phyloP scores from a whole-genome alignment of 2,797 vertebrate genomes.

The Phrynocephalus forsythii region DNA sequence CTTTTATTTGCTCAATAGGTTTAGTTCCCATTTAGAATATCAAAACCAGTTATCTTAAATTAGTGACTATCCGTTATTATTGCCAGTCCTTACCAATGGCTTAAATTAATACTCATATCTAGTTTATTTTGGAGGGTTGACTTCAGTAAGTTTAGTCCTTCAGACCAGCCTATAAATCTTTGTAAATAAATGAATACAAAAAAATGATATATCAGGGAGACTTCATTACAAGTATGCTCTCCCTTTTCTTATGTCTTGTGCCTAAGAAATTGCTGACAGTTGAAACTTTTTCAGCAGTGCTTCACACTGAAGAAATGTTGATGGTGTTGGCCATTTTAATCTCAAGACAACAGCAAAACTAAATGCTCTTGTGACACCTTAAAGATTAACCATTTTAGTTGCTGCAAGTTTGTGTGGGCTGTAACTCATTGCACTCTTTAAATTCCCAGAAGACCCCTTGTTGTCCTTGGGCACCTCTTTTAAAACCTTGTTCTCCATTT shows the following conservation, averaged over 20 bases:
- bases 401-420: neutral
- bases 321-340: too few species aligned
- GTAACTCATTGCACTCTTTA: neutral
- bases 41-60: too few species aligned
- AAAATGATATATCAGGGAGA: neutral
- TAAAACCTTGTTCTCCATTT: neutral
- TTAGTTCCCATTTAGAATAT: too few species aligned
- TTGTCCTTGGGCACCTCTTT: neutral
- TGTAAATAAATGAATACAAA: neutral
- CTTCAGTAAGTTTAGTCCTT: neutral
- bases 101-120: neutral
- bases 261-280: neutral
- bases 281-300: neutral
- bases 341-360: neutral
- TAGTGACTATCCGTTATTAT: too few species aligned
- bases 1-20: too few species aligned
- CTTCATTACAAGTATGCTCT: neutral
- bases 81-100: too few species aligned
- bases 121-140: neutral
- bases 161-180: neutral
- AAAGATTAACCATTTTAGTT: neutral
- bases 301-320: too few species aligned
- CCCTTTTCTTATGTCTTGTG: constrained; percentile 1
- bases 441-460: too few species aligned
- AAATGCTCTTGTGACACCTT: neutral